Conservation (phyloP, 2,113 vertebrate species). For the Corythornis madagascariensis region DNA sequence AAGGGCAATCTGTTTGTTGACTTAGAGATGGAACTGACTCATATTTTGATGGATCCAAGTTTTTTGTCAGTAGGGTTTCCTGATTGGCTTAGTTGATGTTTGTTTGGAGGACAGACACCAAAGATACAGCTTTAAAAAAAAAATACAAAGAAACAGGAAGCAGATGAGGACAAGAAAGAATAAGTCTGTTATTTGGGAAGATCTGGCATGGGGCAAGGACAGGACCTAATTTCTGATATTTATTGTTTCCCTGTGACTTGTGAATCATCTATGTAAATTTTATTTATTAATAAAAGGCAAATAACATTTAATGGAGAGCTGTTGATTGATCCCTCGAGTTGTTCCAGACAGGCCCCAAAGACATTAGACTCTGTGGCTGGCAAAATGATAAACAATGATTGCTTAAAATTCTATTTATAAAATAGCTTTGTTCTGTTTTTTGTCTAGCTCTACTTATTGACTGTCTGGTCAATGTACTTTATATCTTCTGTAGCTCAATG, state of each 20-base stretch:
- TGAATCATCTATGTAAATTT: constrained; percentile 5
- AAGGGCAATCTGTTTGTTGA: neutral
- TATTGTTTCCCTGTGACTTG: neutral
- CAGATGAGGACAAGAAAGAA: neutral
- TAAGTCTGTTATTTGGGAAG: neutral
- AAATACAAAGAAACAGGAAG: neutral
- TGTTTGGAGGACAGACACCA: neutral
- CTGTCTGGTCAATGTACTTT: constrained; percentile 28
- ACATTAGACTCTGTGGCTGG: constrained; percentile 34
- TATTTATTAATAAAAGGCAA: constrained; percentile 35
- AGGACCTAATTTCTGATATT: constrained; percentile 4
- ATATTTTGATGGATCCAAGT: neutral
- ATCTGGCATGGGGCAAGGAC: neutral
- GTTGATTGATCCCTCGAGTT: constrained; percentile 2
- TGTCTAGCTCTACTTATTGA: constrained; percentile 35
- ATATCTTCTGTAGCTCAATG: constrained; percentile 8
- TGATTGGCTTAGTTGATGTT: neutral
- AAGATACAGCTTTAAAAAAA: neutral
- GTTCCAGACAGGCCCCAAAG: constrained; percentile 24
- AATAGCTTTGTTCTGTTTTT: constrained; percentile 32
- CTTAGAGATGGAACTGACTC: neutral
- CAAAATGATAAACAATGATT: constrained; percentile 43
- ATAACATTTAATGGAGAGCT: neutral
- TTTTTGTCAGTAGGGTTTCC: neutral
- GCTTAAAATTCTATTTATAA: constrained; percentile 53